Conservation (phyloP, 2,797 vertebrate genomes). For the Nannoperca obscura region DNA sequence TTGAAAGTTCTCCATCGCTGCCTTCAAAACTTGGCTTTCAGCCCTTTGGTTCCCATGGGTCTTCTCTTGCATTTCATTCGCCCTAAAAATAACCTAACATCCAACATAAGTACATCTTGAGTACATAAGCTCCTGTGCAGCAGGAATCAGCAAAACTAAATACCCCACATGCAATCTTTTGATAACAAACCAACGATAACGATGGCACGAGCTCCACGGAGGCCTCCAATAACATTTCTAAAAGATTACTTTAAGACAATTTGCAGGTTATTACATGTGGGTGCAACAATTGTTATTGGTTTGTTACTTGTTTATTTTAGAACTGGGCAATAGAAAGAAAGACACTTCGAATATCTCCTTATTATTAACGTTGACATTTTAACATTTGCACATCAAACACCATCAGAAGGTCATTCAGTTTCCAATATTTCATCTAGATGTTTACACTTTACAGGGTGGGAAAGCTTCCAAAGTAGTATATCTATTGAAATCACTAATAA, state of each 20-base stretch:
- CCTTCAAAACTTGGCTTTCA: conserved; percentile 40
- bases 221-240: background rate
- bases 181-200: conserved; percentile 22
- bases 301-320: background rate
- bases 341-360: background rate
- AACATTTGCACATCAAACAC: background rate
- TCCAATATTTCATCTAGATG: background rate
- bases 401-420: background rate
- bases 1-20: conserved; percentile 14
- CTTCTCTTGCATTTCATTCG: conserved; percentile 39
- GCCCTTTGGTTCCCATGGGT: conserved; percentile 39
- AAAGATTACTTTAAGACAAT: background rate
- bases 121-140: conserved; percentile 11
- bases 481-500: background rate
- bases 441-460: background rate
- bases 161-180: background rate
- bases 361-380: background rate
- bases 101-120: conserved; percentile 46
- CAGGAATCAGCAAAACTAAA: conserved; percentile 27
- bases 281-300: background rate
- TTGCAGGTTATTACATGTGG: background rate
- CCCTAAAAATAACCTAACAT: conserved; percentile 52
- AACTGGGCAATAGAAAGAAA: background rate
- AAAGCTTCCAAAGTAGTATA: background rate
- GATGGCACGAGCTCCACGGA: background rate